Evolutionary conservation across 2,113 vertebrate genomes (phyloP), one percentile per base, ranked within the genome.

Genomic region (Cephalophus harveyi): DNA sequence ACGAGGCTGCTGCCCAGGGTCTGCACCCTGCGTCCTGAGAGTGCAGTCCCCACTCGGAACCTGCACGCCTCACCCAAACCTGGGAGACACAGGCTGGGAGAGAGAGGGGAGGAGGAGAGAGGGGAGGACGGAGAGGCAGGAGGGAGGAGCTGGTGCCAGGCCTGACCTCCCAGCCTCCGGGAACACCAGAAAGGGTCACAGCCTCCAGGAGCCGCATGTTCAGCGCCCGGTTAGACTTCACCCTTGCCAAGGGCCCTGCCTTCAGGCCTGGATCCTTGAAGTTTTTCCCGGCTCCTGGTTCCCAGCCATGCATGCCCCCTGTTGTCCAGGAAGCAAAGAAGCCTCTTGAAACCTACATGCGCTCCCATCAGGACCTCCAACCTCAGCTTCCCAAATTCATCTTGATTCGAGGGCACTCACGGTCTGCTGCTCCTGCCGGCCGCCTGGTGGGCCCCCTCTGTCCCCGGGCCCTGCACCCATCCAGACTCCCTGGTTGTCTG

Each of bases 351-450:
- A 43, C 74, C 40, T 43, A 15, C 1, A 0, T 76, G 74, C 0
- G 0, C 6, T 43, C 40, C 40, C 12, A 3, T 28, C 5, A 43
- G 25, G 7, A 43, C 40, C 74, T 46, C 23, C 0, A 1, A 28
- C 40, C 74, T 28, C 74, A 27, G 13, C 46, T 46, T 15, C 25
- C 13, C 74, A 15, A 76, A 76, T 15, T 76, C 40, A 8, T 46
- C 40, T 27, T 43, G 23, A 43, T n/a, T 76, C 4, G 6, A 76
- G 74, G 25, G 23, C 7, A 46, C 13, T 17, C 10, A 7, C 40
- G 6, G 40, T 76, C 74, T 76, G 40, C 25, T 76, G 40, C 40
- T 27, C 71, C 74, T 27, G 74, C 23, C 0, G 3, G 40, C 40
- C 0, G 1, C 25, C 74, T 28, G 6, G 23, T 27, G 40, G 40